Percentiles rank a stretch among this genome's conserved stretches.
Evolutionary conservation across 2,113 vertebrate species (phyloP).

Genomic region (Entelurus aequoreus): DNA sequence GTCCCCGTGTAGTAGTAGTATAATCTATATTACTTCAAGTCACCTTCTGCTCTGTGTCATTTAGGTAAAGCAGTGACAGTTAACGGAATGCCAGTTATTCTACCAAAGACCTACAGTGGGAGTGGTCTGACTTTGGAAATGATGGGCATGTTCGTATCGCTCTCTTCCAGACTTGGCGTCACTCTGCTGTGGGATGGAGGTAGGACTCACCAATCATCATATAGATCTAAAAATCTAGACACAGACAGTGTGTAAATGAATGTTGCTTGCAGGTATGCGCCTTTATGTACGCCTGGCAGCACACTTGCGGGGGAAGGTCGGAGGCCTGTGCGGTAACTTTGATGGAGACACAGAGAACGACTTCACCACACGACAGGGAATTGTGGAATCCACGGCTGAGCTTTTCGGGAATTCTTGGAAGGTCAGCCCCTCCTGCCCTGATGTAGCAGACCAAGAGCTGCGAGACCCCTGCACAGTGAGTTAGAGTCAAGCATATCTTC

Average conservation of each 20-base stretch:
- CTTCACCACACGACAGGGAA: slow-evolving; percentile 81
- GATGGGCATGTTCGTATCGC: slow-evolving; percentile 78
- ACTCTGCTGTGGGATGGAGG: slow-evolving; percentile 88
- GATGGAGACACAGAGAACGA: slow-evolving; percentile 86
- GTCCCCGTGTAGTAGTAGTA: not conserved
- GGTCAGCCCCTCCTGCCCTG: slow-evolving; percentile 82
- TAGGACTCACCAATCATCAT: slow-evolving; percentile 37
- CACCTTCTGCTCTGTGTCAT: slow-evolving; percentile 6
- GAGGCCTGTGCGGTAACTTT: slow-evolving; percentile 86
- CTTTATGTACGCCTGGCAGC: slow-evolving; percentile 80
- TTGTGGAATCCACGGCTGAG: slow-evolving; percentile 77
- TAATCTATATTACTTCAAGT: not conserved
- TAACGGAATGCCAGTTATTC: slow-evolving; percentile 76
- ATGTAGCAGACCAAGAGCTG: slow-evolving; percentile 70
- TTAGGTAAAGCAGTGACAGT: slow-evolving; percentile 82
- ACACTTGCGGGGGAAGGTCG: slow-evolving; percentile 72
- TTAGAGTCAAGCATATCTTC: not conserved
- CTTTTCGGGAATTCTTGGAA: slow-evolving; percentile 91
- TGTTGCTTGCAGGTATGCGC: slow-evolving; percentile 73
- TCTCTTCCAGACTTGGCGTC: slow-evolving; percentile 77
- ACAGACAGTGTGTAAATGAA: not conserved
- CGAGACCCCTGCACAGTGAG: slow-evolving; percentile 79
- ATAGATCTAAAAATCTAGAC: not conserved
- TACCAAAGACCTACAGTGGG: slow-evolving; percentile 80
- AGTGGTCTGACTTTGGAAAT: slow-evolving; percentile 74